Evolutionary conservation across 2,888 invertebrate genomes (phyloP).

Genomic region (Protodeltote pygarga): DNA sequence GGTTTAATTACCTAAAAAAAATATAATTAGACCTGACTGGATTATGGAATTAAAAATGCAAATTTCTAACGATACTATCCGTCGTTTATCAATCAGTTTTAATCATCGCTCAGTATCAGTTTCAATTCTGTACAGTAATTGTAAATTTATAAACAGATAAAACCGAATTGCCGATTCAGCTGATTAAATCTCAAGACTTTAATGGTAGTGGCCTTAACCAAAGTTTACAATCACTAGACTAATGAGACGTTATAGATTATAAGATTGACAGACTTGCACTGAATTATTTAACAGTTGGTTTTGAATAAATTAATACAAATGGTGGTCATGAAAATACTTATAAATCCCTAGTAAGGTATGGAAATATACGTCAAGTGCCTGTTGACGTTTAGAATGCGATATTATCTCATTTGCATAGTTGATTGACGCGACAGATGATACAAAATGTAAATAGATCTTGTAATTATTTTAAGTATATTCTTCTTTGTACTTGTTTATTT

Average conservation of each 20-base stretch:
- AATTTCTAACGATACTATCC: no score
- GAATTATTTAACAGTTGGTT: conserved; percentile 33
- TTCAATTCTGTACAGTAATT: no score
- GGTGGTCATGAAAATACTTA: conserved; percentile 26
- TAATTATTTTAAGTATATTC: no score
- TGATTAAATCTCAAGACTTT: background rate
- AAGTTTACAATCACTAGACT: conserved; percentile 13
- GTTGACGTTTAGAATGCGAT: conserved; percentile 15
- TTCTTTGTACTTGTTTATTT: no score
- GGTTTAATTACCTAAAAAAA: no score
- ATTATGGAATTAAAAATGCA: no score
- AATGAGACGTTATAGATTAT: conserved; percentile 20
- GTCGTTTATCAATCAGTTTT: no score
- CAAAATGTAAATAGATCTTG: conserved; percentile 11
- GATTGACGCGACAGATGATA: conserved; percentile 19
- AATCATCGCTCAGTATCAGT: no score
- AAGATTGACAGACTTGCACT: conserved; percentile 11
- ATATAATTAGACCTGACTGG: no score
- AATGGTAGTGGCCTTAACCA: conserved; percentile 3
- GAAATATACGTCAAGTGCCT: conserved; percentile 15
- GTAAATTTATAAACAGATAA: no score
- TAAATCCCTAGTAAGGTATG: conserved; percentile 21
- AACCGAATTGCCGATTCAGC: conserved; percentile 7
- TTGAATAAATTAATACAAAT: conserved; percentile 37
- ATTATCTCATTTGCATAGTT: conserved; percentile 37